These are phyloP conservation scores for Phrixothrix hirtus DNA, from an alignment of 2,888 invertebrate genomes.

Conservation along the genomic window DNA sequence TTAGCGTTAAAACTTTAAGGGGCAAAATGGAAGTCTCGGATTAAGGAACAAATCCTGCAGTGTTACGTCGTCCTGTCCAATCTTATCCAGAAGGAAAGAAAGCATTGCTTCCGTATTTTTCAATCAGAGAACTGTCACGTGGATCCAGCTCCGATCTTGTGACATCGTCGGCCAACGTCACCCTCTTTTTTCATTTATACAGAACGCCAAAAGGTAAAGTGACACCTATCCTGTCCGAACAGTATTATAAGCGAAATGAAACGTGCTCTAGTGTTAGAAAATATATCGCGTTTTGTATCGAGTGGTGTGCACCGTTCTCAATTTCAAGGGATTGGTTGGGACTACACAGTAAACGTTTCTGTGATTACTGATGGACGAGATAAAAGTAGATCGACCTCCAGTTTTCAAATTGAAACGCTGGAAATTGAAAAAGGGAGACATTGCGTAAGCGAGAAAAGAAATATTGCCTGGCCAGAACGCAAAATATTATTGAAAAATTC, in stretches of 20 bases:
- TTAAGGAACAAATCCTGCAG: constrained; percentile 29
- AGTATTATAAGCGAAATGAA: constrained; percentile 31
- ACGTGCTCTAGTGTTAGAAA: constrained; percentile 32
- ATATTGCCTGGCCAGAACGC: constrained; percentile 46
- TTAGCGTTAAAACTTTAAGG: constrained; percentile 20
- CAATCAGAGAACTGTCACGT: constrained; percentile 68
- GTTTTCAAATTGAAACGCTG: constrained; percentile 51
- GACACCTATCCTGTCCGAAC: constrained; percentile 25
- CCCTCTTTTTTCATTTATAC: constrained; percentile 44
- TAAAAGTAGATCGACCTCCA: constrained; percentile 50
- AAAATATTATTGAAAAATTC: constrained; percentile 52
- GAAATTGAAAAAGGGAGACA: constrained; percentile 49
- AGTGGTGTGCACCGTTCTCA: constrained; percentile 34
- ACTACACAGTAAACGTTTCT: constrained; percentile 42
- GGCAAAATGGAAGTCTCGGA: constrained; percentile 34
- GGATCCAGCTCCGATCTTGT: constrained; percentile 64
- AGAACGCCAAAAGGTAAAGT: constrained; percentile 29
- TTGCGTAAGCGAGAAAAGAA: constrained; percentile 44
- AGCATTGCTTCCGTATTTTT: constrained; percentile 61
- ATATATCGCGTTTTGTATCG: constrained; percentile 34
- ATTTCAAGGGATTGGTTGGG: constrained; percentile 40
- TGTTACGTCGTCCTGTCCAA: constrained; percentile 27
- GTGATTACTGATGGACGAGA: constrained; percentile 52
- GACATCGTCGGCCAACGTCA: constrained; percentile 40
- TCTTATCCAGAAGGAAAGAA: constrained; percentile 30